Base-by-base conservation (phyloP, 2,888 invertebrate species). In the Cryptophagus acutangulus region DNA sequence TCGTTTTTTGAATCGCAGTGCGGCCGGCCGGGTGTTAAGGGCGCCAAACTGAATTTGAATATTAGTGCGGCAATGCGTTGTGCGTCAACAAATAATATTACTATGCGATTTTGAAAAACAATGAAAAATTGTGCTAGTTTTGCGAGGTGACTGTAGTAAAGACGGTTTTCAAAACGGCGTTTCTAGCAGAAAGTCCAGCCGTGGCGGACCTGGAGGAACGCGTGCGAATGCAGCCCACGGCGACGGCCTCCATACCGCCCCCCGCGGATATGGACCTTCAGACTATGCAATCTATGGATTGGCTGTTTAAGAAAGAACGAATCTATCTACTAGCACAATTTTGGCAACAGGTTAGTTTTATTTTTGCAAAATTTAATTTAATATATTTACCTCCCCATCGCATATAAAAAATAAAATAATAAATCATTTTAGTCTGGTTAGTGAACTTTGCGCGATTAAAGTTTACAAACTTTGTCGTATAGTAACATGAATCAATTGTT, bases 251-350 rank as follows among this genome's bases (percentile, higher is more conserved):
- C 41, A 65, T 66, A 54, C 66, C 66, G 75, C 79, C 72, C 80
- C 84, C 78, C 66, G 74, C 79, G 80, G 84, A 86, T 78, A 87
- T 88, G 82, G 89, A 90, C 81, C 82, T 88, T 76, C 87, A 87
- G 81, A 84, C 88, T 74, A 87, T 89, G 83, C 89, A 89, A 80
- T 88, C 89, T 71, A 89, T 91, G 90, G 90, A 91, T 80, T 91
- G 91, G 90, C 82, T 91, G 72, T 90, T 90, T 80, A 90, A 90
- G 81, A 91, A 91, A 78, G 90, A 91, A 77, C 79, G 87, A 75
- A 89, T 91, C 76, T 91, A 89, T 77, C 79, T 91, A 70, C 81
- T 91, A 70, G 89, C 89, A 70, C 91, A 91, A 75, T 91, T 91
- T 77, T 91, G 91, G 90, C 91, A 91, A 87, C 91, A 91, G 89